phyloP scores from a whole-genome alignment of 2,888 invertebrate genomes.

The Spodoptera picta region DNA sequence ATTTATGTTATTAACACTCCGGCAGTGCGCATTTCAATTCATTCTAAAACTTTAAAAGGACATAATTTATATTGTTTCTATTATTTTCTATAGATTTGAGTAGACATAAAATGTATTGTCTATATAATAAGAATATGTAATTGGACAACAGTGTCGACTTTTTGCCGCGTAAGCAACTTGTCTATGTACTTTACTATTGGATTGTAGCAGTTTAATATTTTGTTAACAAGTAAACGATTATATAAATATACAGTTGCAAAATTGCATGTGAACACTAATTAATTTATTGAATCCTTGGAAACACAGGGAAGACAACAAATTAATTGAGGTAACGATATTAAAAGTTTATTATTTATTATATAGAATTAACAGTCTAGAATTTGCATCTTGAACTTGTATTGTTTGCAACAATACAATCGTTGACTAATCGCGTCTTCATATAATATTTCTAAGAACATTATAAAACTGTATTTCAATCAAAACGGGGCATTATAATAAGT shows the following conservation, averaged over 20 bases:
- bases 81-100: constrained; percentile 1
- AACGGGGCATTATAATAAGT: constrained; percentile 13
- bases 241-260: too few species aligned
- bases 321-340: constrained; percentile 12
- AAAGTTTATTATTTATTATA: background rate
- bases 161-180: too few species aligned
- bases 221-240: too few species aligned
- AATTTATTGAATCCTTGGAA: background rate
- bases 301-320: background rate
- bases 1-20: constrained; percentile 33
- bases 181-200: background rate
- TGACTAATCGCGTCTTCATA: constrained; percentile 11
- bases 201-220: background rate
- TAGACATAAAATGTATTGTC: background rate
- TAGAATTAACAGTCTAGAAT: constrained; percentile 15
- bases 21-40: constrained; percentile 16
- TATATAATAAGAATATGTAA: constrained; percentile 5
- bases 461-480: constrained; percentile 11
- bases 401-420: constrained; percentile 1
- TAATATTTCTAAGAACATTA: constrained; percentile 21
- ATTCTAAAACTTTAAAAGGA: constrained; percentile 6
- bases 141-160: too few species aligned
- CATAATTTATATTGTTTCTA: constrained; percentile 6
- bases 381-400: constrained; percentile 22
- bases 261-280: too few species aligned